phyloP scores from a whole-genome alignment of 37 sponge, comb jelly and placozoan genomes.

The Dysidea cf. avara region DNA sequence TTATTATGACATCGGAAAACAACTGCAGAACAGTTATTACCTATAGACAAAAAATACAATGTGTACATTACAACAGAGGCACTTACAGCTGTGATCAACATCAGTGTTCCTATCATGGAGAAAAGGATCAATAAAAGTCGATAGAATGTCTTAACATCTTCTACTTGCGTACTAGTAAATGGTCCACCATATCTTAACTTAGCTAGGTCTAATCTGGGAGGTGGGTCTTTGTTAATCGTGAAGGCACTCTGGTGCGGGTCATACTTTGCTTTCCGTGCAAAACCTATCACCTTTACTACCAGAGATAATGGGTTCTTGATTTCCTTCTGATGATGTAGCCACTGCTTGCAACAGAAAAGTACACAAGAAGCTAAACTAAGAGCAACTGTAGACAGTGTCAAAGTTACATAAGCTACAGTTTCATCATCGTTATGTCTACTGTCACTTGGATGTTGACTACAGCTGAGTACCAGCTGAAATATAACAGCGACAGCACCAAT shows the following conservation, averaged over 20 bases:
- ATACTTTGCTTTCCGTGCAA: constrained; percentile 5
- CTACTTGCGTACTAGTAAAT: constrained; percentile 28
- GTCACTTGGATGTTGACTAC: too few species aligned
- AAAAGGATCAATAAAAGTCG: constrained; percentile 1
- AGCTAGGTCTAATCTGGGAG: constrained; percentile 24
- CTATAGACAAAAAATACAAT: too few species aligned
- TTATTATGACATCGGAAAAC: too few species aligned
- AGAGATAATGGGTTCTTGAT: constrained; percentile 11
- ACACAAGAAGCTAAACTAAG: constrained; percentile 7
- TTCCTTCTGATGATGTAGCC: not conserved
- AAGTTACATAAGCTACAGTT: too few species aligned
- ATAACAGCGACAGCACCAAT: constrained; percentile 11
- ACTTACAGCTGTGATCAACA: constrained; percentile 28
- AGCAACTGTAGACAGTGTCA: not conserved
- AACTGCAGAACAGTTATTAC: too few species aligned
- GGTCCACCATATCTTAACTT: constrained; percentile 29
- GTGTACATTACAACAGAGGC: not conserved
- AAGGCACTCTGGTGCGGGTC: constrained; percentile 24
- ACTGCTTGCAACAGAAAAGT: not conserved
- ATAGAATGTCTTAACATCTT: constrained; percentile 38
- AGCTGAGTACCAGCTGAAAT: not conserved
- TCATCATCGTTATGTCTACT: too few species aligned
- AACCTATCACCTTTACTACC: not conserved
- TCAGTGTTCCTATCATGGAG: not conserved
- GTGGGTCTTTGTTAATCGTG: not conserved